phyloP scores from a whole-genome alignment of 2,113 vertebrate genomes.

The human (Homo sapiens) region GRCh38 chrX:69401501-69402000 shows the following conservation, averaged over 20 bases:
- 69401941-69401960: not conserved
- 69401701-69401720: not conserved
- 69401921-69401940: conserved; percentile 2
- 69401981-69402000: not conserved
- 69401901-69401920: not conserved
- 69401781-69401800: not conserved
- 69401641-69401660: not conserved
- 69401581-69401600: not conserved
- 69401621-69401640: not conserved
- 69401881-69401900: not conserved
- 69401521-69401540: not conserved
- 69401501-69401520: not conserved
- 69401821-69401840: not conserved
- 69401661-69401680: not conserved
- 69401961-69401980: not conserved
- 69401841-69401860: not conserved
- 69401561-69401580: not conserved
- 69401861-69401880: not conserved
- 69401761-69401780: not conserved
- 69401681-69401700: not conserved
- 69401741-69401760: not conserved
- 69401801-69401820: not conserved
- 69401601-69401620: not conserved
- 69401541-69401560: not conserved
- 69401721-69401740: not conserved